Conservation (phyloP, 1,140 invertebrate species). For the Octopus bimaculoides region DNA sequence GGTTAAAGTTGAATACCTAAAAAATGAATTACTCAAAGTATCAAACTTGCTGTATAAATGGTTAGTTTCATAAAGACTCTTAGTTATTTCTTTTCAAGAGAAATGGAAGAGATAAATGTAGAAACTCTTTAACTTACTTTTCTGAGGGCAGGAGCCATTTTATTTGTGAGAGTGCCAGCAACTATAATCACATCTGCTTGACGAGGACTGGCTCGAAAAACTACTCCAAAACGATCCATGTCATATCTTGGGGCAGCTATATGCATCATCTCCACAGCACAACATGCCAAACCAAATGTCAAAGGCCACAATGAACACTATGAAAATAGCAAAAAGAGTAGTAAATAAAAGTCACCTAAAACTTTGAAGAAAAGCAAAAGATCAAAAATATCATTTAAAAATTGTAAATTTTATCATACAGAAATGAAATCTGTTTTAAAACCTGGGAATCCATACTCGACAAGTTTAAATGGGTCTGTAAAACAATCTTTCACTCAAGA, state of each 20-base stretch:
- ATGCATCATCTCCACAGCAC: conserved; percentile 99
- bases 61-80: too few species aligned
- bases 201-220: conserved; percentile 93
- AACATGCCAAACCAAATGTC: conserved; percentile 95
- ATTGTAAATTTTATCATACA: too few species aligned
- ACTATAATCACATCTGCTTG: conserved; percentile 94
- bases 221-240: conserved; percentile 87
- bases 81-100: too few species aligned
- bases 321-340: conserved; percentile 11
- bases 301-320: conserved; percentile 90
- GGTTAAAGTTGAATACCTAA: too few species aligned
- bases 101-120: too few species aligned
- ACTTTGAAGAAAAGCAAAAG: neutral
- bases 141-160: conserved; percentile 96
- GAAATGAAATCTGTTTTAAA: too few species aligned
- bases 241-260: conserved; percentile 97
- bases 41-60: too few species aligned
- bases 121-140: conserved; percentile 63
- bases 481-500: too few species aligned
- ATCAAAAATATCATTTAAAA: neutral
- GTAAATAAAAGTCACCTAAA: neutral
- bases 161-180: conserved; percentile 96
- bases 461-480: too few species aligned
- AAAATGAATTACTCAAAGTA: too few species aligned
- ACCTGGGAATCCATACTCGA: too few species aligned